Evolutionary conservation across 2,888 invertebrate species (phyloP), one percentile per base, ranked within the genome.

Genomic region (Amphimallon solstitiale): DNA sequence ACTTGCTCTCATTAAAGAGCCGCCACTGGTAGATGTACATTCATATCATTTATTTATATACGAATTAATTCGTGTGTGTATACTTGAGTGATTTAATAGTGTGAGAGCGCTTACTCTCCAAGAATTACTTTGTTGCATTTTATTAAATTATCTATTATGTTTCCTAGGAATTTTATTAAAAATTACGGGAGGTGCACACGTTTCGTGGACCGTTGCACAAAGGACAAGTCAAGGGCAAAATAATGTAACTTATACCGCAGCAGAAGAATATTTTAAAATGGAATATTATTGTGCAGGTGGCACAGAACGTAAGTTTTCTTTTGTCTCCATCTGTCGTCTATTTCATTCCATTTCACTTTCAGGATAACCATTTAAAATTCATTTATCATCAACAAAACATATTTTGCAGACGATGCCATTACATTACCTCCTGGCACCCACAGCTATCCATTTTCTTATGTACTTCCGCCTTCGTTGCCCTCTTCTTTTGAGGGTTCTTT

Each of bases 401-500:
- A 23, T 23, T 29, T 45, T 43, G 12, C n/a, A 59, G 56, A 45
- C 10, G 56, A 59, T 5, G 10, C 43, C 0, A 29, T 43, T 2
- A 59, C 21, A 7, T 15, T 59, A 59, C 56, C 56, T 0, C 14
- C 43, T 2, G 56, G 56, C 2, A 29, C 29, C 15, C 43, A 59
- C 29, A 29, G 7, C 3, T 59, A 59, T 40, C 56, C 43, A 2
- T 59, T 59, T n/a, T 59, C 56, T 0, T 38, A 23, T 9, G 34
- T 29, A 1, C 43, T 59, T 5, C 56, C 56, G 14, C 56, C 40
- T 9, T 43, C 21, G 15, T 23, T 59, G 6, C 56, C 56, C 0
- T 59, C 56, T 12, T 59, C 56, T 17, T 59, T 43, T 10, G 56
- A 59, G 9, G 56, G 56, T 2, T 9, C 43, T 17, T 45, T 43